Conservation (phyloP, 2,888 invertebrate species). For the Adelphocoris suturalis region DNA sequence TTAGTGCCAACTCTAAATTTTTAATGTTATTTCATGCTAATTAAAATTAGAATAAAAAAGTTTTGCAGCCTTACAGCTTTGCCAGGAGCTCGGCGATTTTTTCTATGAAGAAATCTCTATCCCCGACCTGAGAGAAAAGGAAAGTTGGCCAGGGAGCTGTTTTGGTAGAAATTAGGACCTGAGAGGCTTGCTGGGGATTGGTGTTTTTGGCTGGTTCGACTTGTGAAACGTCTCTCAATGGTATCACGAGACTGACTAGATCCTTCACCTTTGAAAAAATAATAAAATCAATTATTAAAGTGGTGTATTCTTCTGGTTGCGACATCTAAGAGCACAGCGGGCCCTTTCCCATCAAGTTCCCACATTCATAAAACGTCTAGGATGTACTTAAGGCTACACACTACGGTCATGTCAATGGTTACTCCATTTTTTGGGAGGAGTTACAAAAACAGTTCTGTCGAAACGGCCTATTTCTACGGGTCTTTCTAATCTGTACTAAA, state of each 20-base stretch:
- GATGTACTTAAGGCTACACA: no score
- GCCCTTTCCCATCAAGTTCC: no score
- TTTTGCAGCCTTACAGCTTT: conserved; percentile 66
- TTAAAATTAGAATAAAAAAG: background rate
- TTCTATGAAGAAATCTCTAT: conserved; percentile 91
- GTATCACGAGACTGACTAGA: conserved; percentile 92
- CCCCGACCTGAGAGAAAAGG: conserved; percentile 92
- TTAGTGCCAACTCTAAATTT: no score
- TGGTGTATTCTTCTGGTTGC: no score
- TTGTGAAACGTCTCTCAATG: conserved; percentile 88
- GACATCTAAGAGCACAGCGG: no score
- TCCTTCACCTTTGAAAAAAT: conserved; percentile 83
- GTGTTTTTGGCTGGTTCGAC: conserved; percentile 89
- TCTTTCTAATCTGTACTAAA: no score
- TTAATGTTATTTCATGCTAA: background rate
- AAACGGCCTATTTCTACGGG: no score
- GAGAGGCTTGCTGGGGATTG: conserved; percentile 83
- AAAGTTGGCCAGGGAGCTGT: conserved; percentile 88
- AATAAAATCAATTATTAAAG: background rate
- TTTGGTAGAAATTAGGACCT: conserved; percentile 88
- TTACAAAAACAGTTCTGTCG: no score
- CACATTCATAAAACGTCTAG: no score
- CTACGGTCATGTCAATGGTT: no score
- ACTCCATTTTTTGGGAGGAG: no score
- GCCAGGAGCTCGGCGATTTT: conserved; percentile 94